Evolutionary conservation across 2,113 vertebrate species (phyloP).

Genomic region (Stigmatopora argus): DNA sequence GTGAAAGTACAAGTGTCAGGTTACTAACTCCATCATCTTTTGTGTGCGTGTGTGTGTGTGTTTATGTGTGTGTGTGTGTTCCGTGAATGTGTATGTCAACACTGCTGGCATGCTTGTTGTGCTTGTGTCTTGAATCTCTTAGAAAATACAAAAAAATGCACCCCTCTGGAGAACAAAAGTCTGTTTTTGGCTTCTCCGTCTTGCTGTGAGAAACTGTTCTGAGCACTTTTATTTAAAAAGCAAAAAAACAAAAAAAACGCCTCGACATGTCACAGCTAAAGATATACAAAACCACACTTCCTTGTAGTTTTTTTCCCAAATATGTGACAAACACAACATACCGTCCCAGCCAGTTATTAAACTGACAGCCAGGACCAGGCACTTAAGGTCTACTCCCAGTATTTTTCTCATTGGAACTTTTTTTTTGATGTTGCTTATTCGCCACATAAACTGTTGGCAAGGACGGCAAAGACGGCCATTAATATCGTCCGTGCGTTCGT

Average conservation of each 20-base stretch:
- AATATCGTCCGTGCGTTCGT: slow-evolving; percentile 39
- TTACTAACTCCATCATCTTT: slow-evolving; percentile 38
- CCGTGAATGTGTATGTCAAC: slow-evolving; percentile 46
- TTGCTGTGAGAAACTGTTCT: slow-evolving; percentile 53
- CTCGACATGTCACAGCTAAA: slow-evolving; percentile 58
- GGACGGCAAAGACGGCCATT: slow-evolving; percentile 46
- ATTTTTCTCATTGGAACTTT: slow-evolving; percentile 35
- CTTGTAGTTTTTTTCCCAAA: slow-evolving; percentile 40
- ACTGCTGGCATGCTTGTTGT: slow-evolving; percentile 45
- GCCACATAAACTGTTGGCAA: slow-evolving; percentile 48
- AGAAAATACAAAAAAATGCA: slow-evolving; percentile 25
- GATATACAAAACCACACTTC: slow-evolving; percentile 55
- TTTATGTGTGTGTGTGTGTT: slow-evolving; percentile 8
- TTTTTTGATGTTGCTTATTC: slow-evolving; percentile 31
- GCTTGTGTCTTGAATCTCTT: slow-evolving; percentile 10
- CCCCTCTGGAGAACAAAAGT: slow-evolving; percentile 36
- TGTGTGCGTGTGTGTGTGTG: slow-evolving; percentile 9
- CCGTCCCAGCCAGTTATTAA: slow-evolving; percentile 48
- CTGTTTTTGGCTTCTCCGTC: slow-evolving; percentile 47
- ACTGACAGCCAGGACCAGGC: slow-evolving; percentile 35
- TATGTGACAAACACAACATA: slow-evolving; percentile 37
- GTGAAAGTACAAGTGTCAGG: slow-evolving; percentile 21
- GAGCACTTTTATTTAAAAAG: slow-evolving; percentile 39
- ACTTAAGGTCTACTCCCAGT: neutral
- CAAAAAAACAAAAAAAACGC: slow-evolving; percentile 31